phyloP scores from a whole-genome alignment of 2,797 vertebrate species.

The Gouania willdenowi region DNA sequence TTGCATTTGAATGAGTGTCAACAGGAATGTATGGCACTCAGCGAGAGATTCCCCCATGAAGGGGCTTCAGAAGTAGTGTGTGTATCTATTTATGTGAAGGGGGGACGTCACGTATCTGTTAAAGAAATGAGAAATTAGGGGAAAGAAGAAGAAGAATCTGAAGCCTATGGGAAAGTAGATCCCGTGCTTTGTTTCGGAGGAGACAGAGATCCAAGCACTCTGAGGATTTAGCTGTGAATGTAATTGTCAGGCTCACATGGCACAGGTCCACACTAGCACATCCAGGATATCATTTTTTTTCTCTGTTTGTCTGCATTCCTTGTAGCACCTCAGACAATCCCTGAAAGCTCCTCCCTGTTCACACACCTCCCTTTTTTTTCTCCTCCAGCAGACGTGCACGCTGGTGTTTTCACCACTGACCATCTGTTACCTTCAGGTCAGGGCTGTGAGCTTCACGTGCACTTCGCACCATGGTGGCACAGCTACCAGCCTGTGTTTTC shows the following conservation, averaged over 20 bases:
- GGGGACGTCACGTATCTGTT: conserved; percentile 38
- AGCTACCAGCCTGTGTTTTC: no score
- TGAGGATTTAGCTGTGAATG: conserved; percentile 31
- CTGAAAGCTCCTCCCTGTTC: conserved; percentile 20
- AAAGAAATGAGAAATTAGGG: conserved; percentile 37
- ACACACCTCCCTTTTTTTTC: conserved; percentile 5
- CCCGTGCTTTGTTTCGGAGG: conserved; percentile 31
- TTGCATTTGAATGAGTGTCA: conserved; percentile 65
- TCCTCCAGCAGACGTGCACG: conserved; percentile 26
- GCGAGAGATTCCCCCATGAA: conserved; percentile 42
- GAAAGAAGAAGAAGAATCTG: conserved; percentile 35
- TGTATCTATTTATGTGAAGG: no score
- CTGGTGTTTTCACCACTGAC: conserved; percentile 16
- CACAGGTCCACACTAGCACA: conserved; percentile 25
- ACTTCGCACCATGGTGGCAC: conserved; percentile 2
- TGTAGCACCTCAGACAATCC: conserved; percentile 29
- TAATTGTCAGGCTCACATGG: conserved; percentile 32
- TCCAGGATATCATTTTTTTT: conserved; percentile 25
- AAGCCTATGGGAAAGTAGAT: conserved; percentile 57
- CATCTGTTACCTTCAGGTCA: conserved; percentile 60
- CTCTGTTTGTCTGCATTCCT: conserved; percentile 24
- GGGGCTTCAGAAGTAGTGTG: no score
- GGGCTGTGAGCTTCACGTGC: conserved; percentile 22
- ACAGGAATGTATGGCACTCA: conserved; percentile 61
- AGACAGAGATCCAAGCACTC: conserved; percentile 17